These are phyloP conservation scores for Neomicropteryx cornuta DNA, from an alignment of 1,140 invertebrate species.

Conservation along the genomic window DNA sequence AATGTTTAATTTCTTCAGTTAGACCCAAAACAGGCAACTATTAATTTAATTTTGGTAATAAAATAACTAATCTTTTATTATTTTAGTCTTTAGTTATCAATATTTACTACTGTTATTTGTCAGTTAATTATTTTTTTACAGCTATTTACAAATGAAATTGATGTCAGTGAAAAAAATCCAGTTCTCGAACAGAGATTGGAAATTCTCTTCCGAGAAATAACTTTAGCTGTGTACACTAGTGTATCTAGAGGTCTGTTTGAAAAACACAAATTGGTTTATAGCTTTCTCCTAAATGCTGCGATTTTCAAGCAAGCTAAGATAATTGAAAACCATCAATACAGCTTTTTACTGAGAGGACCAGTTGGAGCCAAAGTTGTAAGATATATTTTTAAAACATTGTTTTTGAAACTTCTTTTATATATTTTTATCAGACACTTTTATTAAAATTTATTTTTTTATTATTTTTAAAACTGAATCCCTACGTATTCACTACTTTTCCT, in stretches of 20 bases:
- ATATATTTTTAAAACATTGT: too few relatives aligned
- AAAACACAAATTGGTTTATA: constrained; percentile 82
- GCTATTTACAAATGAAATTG: constrained; percentile 66
- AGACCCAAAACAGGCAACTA: too few relatives aligned
- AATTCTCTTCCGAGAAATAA: constrained; percentile 63
- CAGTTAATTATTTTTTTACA: constrained; percentile 25
- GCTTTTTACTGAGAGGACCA: constrained; percentile 62
- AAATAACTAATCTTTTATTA: constrained; percentile 4
- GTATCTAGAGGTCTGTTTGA: constrained; percentile 85
- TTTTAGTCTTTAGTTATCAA: constrained; percentile 6
- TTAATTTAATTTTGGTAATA: too few relatives aligned
- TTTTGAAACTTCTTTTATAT: too few relatives aligned
- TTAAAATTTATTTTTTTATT: too few relatives aligned
- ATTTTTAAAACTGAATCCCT: too few relatives aligned
- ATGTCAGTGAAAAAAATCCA: constrained; percentile 53
- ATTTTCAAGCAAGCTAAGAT: constrained; percentile 51
- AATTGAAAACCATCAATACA: constrained; percentile 51
- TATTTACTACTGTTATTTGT: background rate
- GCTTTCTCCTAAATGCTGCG: constrained; percentile 69
- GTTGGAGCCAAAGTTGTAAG: constrained; percentile 37
- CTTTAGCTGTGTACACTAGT: constrained; percentile 71
- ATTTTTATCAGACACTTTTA: too few relatives aligned
- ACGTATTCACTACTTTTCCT: too few relatives aligned
- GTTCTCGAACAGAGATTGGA: constrained; percentile 50
- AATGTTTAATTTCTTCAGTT: too few relatives aligned